Percentiles rank a stretch among this genome's conserved stretches.
Conservation (phyloP, 2,888 invertebrate species). For the Dione juno region DNA sequence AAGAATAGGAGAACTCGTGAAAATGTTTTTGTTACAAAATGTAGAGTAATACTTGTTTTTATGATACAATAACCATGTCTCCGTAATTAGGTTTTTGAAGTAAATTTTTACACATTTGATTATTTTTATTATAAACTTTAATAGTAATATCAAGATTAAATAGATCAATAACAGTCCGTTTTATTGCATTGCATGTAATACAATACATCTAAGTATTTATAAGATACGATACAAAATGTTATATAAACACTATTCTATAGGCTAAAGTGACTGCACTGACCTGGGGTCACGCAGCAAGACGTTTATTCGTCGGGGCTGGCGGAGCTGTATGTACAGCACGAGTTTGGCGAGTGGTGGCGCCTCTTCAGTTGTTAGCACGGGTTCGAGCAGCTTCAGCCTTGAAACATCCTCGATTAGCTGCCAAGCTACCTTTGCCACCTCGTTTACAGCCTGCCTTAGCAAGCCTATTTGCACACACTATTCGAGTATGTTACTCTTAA, state of each 20-base stretch:
- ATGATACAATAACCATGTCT: neutral
- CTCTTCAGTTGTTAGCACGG: conserved; percentile 94
- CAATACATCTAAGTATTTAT: too few species aligned
- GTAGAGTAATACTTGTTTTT: neutral
- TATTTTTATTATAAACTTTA: neutral
- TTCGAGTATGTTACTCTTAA: conserved; percentile 85
- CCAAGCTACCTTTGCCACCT: conserved; percentile 93
- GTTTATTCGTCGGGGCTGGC: conserved; percentile 93
- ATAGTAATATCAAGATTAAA: neutral
- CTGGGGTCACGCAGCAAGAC: conserved; percentile 99
- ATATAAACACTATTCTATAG: conserved; percentile 63
- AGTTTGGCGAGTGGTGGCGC: conserved; percentile 94
- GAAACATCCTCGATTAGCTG: conserved; percentile 88
- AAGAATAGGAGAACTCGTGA: conserved; percentile 9
- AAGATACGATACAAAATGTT: neutral
- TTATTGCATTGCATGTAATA: too few species aligned
- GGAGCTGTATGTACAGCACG: conserved; percentile 96
- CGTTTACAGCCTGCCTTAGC: conserved; percentile 92
- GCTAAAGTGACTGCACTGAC: conserved; percentile 95
- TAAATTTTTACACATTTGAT: neutral
- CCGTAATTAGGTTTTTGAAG: neutral
- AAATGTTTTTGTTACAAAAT: conserved; percentile 18
- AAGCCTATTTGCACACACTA: conserved; percentile 95
- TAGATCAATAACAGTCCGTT: too few species aligned
- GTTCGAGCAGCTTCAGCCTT: conserved; percentile 90